phyloP scores from a whole-genome alignment of 2,888 invertebrate genomes.

The Drosophila mimica region DNA sequence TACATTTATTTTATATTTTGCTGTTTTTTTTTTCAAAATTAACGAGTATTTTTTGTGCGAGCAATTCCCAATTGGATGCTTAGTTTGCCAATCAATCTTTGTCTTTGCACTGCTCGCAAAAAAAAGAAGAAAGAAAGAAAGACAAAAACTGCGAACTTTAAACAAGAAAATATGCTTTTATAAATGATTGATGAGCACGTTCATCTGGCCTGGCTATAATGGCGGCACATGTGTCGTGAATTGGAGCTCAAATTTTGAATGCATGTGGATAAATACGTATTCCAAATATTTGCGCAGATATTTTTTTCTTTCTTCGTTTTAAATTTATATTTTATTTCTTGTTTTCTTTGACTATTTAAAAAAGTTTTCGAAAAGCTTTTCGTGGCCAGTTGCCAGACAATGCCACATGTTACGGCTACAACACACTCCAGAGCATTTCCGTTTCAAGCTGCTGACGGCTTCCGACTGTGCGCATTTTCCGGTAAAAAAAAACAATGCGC shows the following conservation, averaged over 20 bases:
- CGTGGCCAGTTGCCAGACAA: conserved; percentile 7
- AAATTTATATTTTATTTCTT: conserved; percentile 2
- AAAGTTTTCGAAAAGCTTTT: conserved; percentile 20
- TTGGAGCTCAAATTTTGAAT: conserved; percentile 42
- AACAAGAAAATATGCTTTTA: conserved; percentile 68
- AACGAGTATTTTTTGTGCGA: not conserved
- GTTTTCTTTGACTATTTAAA: not conserved
- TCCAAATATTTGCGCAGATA: conserved; percentile 34
- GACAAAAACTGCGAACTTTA: conserved; percentile 51
- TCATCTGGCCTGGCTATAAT: conserved; percentile 37
- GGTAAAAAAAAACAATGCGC: conserved; percentile 6
- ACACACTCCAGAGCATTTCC: conserved; percentile 4
- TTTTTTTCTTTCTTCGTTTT: not conserved
- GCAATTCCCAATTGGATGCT: conserved; percentile 23
- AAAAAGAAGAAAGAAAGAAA: not conserved
- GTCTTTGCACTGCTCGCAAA: conserved; percentile 45
- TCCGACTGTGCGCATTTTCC: conserved; percentile 17
- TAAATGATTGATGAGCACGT: conserved; percentile 69
- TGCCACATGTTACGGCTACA: not conserved
- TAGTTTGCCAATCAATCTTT: conserved; percentile 74
- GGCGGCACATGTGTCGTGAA: conserved; percentile 52
- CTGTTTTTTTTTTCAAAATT: not conserved
- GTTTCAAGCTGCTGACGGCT: conserved; percentile 9
- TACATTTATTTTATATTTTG: not conserved
- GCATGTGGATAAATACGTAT: conserved; percentile 26